Conservation (phyloP, 1,140 invertebrate species). For the Meloidogyne hapla region DNA sequence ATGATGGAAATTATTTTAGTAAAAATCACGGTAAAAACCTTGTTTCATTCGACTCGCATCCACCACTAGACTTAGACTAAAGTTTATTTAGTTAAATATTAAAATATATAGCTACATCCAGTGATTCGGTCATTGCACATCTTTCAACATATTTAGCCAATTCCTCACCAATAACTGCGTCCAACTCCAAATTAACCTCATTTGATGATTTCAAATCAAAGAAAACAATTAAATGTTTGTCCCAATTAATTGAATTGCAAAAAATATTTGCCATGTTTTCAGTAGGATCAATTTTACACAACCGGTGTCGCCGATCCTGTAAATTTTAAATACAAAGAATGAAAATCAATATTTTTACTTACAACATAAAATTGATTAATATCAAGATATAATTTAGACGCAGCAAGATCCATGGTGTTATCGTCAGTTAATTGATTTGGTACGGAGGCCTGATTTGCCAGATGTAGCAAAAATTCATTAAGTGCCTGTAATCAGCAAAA, state of each 20-base stretch:
- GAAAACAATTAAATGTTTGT: conserved; percentile 32
- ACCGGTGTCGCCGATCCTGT: conserved; percentile 27
- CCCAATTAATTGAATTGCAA: conserved; percentile 19
- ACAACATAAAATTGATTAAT: conserved; percentile 13
- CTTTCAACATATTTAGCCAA: neutral
- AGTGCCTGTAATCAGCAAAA: conserved; percentile 17
- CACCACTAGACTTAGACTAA: neutral
- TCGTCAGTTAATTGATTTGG: neutral
- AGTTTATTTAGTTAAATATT: neutral
- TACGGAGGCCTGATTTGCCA: neutral
- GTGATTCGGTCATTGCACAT: neutral
- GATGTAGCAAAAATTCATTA: conserved; percentile 28
- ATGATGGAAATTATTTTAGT: neutral
- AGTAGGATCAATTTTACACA: conserved; percentile 29
- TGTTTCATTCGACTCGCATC: neutral
- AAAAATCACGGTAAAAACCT: no score
- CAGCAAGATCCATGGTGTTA: neutral
- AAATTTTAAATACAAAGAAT: neutral
- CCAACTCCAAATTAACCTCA: neutral
- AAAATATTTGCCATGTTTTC: conserved; percentile 31
- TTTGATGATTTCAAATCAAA: conserved; percentile 21
- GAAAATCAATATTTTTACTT: conserved; percentile 1
- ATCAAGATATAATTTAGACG: conserved; percentile 31
- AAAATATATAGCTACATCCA: neutral
- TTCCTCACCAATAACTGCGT: conserved; percentile 16